Conservation (phyloP, 2,888 invertebrate genomes). For the Metalampra italica region DNA sequence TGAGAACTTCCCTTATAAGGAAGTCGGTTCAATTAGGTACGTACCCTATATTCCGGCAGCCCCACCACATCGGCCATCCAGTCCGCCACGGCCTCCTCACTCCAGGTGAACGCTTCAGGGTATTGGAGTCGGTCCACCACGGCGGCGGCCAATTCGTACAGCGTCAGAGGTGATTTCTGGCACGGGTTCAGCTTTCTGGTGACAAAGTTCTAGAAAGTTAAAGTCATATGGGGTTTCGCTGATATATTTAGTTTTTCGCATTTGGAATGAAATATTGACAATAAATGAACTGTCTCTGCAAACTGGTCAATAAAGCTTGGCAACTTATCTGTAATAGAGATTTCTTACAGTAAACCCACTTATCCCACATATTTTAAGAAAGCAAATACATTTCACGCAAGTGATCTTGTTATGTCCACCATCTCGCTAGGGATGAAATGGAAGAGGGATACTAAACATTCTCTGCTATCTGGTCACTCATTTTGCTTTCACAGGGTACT, state of each 20-base stretch:
- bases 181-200: slow-evolving; percentile 47
- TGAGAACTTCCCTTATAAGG: no score
- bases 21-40: not conserved
- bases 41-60: slow-evolving; percentile 72
- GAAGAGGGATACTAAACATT: no score
- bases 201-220: no score
- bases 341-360: no score
- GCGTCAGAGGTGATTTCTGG: slow-evolving; percentile 36
- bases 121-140: slow-evolving; percentile 54
- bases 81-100: slow-evolving; percentile 51
- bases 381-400: slow-evolving; percentile 42
- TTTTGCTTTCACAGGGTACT: no score
- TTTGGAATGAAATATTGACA: no score
- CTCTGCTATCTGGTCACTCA: no score
- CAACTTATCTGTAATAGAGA: no score
- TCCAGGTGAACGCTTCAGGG: slow-evolving; percentile 70
- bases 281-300: not conserved
- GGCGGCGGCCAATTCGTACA: slow-evolving; percentile 63
- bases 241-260: no score
- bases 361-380: slow-evolving; percentile 40
- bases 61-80: slow-evolving; percentile 68
- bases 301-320: no score
- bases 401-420: slow-evolving; percentile 39
- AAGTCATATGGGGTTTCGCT: no score
- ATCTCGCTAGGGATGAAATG: slow-evolving; percentile 11